phyloP scores from a whole-genome alignment of 2,888 invertebrate species.

The Physocephala rufipes region DNA sequence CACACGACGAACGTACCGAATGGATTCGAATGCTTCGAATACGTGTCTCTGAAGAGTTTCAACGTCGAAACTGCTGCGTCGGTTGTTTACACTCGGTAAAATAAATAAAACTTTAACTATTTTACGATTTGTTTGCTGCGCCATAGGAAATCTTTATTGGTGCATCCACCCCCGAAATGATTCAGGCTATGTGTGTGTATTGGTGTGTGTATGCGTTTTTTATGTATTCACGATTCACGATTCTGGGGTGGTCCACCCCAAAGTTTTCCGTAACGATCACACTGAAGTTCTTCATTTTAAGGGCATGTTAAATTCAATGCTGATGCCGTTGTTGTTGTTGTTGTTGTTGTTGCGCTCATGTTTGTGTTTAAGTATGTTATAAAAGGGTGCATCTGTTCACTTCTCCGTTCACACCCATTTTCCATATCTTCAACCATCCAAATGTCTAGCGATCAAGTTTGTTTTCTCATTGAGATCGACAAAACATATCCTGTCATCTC shows the following conservation, averaged over 20 bases:
- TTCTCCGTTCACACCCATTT: slow-evolving; percentile 17
- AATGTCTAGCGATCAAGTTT: neutral
- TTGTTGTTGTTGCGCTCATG: slow-evolving; percentile 29
- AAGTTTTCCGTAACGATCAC: slow-evolving; percentile 9
- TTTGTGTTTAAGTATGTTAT: neutral
- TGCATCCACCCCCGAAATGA: slow-evolving; percentile 18
- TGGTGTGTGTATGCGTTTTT: slow-evolving; percentile 55
- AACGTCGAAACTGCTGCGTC: neutral
- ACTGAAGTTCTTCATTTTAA: neutral
- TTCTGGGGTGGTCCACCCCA: slow-evolving; percentile 26
- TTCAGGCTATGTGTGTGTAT: slow-evolving; percentile 10
- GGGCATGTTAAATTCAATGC: slow-evolving; percentile 9
- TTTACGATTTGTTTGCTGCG: neutral
- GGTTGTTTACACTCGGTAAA: slow-evolving; percentile 19
- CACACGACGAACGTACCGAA: neutral
- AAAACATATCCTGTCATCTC: slow-evolving; percentile 27
- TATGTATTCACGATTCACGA: slow-evolving; percentile 11
- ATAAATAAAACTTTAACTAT: slow-evolving; percentile 17
- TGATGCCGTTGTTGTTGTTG: slow-evolving; percentile 39
- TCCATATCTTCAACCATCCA: slow-evolving; percentile 12
- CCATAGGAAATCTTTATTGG: slow-evolving; percentile 20
- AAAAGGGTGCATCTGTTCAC: slow-evolving; percentile 27
- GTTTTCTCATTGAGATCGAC: too few species aligned
- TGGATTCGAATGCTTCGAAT: neutral
- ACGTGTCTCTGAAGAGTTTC: neutral